Conservation (phyloP, 2,113 vertebrate species). For the Alexandromys fortis region DNA sequence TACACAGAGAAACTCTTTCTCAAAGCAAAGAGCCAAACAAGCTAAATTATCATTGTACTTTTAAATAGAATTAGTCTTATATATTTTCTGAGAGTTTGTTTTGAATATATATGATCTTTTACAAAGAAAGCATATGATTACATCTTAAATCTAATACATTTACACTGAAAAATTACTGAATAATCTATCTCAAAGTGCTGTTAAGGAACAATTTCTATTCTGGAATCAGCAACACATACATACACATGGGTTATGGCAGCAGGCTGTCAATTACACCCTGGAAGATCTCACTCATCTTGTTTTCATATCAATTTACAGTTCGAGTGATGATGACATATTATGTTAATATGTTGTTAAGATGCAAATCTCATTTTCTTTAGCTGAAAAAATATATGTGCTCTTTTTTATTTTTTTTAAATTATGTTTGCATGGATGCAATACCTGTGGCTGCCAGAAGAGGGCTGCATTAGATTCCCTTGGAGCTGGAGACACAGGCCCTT, state of each 20-base stretch:
- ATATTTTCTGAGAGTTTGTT: slow-evolving; percentile 27
- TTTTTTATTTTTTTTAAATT: not conserved
- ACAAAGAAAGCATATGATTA: not conserved
- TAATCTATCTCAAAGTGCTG: slow-evolving; percentile 48
- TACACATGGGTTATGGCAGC: not conserved
- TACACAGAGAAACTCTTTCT: not conserved
- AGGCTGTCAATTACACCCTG: not conserved
- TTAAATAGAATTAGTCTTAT: not conserved
- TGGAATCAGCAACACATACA: slow-evolving; percentile 33
- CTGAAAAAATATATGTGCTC: not conserved
- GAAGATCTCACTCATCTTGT: slow-evolving; percentile 29
- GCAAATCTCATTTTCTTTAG: slow-evolving; percentile 26
- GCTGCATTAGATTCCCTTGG: not conserved
- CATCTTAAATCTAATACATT: slow-evolving; percentile 33
- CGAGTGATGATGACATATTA: not conserved
- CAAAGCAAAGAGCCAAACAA: not conserved
- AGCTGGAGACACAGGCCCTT: not conserved
- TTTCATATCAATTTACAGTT: slow-evolving; percentile 23
- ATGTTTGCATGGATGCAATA: not conserved
- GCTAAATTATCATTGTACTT: not conserved
- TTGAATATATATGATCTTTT: slow-evolving; percentile 31
- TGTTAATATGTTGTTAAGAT: not conserved
- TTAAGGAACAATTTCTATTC: slow-evolving; percentile 25
- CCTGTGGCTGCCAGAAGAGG: not conserved
- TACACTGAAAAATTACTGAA: not conserved